These are phyloP conservation scores for Pararge aegeria DNA, from an alignment of 1,140 invertebrate species.

Conservation along the genomic window DNA sequence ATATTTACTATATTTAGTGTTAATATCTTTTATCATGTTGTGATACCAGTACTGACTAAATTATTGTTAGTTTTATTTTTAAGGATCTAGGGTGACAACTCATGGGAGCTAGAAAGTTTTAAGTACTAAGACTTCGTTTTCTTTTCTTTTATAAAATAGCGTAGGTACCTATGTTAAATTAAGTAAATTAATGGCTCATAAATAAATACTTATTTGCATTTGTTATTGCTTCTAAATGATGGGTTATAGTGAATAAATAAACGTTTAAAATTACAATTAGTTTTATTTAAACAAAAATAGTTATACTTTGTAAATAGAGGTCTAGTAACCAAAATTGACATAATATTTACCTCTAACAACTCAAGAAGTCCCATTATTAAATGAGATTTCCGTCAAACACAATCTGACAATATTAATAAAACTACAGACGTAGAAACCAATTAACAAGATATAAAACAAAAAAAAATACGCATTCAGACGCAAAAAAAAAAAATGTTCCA, in stretches of 20 bases:
- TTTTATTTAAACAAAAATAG: background rate
- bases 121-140: background rate
- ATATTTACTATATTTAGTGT: slow-evolving; percentile 23
- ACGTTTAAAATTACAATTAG: background rate
- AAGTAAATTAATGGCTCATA: no score
- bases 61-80: slow-evolving; percentile 52
- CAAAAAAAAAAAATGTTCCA: background rate
- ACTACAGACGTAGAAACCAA: no score
- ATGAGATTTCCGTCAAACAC: no score
- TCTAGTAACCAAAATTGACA: no score
- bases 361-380: no score
- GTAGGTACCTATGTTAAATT: no score
- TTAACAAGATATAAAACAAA: no score
- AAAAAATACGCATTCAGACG: no score
- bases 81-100: slow-evolving; percentile 51
- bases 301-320: no score
- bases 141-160: background rate
- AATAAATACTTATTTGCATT: slow-evolving; percentile 1
- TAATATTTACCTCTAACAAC: no score
- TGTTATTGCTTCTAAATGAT: slow-evolving; percentile 3
- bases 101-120: slow-evolving; percentile 39
- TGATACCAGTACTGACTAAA: slow-evolving; percentile 66
- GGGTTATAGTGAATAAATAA: background rate
- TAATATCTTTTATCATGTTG: slow-evolving; percentile 37
- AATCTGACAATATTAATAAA: no score